Base-by-base conservation (phyloP, 2,888 invertebrate genomes). In the Drosophila neonasuta region DNA sequence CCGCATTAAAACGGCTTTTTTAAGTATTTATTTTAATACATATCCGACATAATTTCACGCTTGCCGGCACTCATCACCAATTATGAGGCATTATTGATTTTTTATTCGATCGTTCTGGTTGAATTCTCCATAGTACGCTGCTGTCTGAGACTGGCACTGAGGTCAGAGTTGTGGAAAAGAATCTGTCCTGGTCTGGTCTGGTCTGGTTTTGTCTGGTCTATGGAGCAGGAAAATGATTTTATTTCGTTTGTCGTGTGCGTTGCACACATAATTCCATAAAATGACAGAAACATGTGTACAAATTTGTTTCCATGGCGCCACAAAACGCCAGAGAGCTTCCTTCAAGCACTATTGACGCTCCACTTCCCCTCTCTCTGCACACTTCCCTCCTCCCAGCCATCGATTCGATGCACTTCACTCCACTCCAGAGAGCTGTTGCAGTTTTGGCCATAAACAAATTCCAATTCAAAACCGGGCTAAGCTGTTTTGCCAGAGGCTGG, bases 221-320 rank as follows among this genome's bases (percentile, higher is more conserved):
- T 57, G 57, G 60, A 61, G 69, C 78, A 74, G 69, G 59, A 77
- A 82, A 74, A 73, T 87, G 80, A 82, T 87, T 87, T 82, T 87
- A 87, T 79, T 82, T 79, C 83, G 77, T 66, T 68, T 81, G 80
- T 82, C 80, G 74, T 76, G 73, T 69, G 69, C 65, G 69, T 67
- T 86, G 74, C 80, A 74, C 80, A 74, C 80, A 81, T 83, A 83
- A 87, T 87, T 84, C 84, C 77, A 78, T 85, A 73, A 86, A 83
- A 80, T 86, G 83, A 87, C 88, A 83, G 76, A 86, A 87, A 87
- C 88, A 87, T 83, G 84, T 83, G 88, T 80, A 84, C 79, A 78
- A 86, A 83, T 87, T 87, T 82, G 84, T 82, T 72, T 72, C 71
- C 56, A 65, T 75, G 75, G 71, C 80, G 80, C 79, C 73, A 65